Evolutionary conservation across 2,888 invertebrate genomes (phyloP), one percentile per base, ranked within the genome.

Genomic region (Linnaemya vulpina): DNA sequence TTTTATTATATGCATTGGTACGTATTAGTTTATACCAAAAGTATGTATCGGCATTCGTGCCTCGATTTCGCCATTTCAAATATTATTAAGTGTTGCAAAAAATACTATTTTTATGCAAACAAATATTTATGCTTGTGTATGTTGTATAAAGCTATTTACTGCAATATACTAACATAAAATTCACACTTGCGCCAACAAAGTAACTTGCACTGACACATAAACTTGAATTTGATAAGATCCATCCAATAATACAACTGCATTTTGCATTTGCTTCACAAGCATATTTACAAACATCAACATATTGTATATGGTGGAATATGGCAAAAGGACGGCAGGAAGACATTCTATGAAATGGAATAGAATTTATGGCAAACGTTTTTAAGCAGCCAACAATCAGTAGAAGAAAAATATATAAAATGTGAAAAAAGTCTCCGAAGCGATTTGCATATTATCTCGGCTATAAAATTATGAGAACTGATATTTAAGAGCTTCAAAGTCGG

Each of bases 181-280:
- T 17, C 38, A 3, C 20, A 53, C 25, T 30, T 30, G 30, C 35
- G 49, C 30, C 15, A 13, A 43, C n/a, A 30, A 1, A 53, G n/a
- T 25, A 53, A 40, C 17, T 0, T 51, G 17, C 13, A 55, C 20
- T 35, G 11, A 9, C 17, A 30, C 63, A 63, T 30, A 65, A 40
- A 63, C 63, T 62, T 49, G 40, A 73, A 46, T 53, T 43, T 67
- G 40, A 74, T 74, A 74, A 73, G 65, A 80, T 76, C 51, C 63
- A 62, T 70, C 51, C 58, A 71, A 58, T 79, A 84, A 80, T 71
- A 79, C 55, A 65, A 84, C 76, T 84, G 84, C 84, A 84, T 78
- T 68, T 78, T 83, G 70, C 79, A 75, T 84, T 75, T 7, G 3
- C 38, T 35, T 38, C 10, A 22, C n/a, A 70, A n/a, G 38, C 51